Evolutionary conservation across 2,888 invertebrate species (phyloP), one percentile per base, ranked within the genome.

Genomic region (Cephus rjabovi): DNA sequence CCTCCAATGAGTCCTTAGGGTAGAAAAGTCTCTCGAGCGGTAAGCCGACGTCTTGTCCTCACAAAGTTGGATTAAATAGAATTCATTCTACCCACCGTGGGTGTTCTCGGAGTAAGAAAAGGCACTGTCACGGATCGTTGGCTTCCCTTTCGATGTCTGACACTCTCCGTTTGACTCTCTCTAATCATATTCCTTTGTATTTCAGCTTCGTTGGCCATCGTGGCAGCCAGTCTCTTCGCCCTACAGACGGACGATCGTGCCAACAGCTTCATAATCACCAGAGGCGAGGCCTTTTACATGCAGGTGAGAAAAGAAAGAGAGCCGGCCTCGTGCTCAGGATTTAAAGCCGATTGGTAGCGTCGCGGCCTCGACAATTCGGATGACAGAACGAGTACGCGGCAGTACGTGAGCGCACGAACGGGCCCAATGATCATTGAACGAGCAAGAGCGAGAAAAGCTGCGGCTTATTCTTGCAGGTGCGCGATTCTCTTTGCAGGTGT

Each of bases 271-370:
- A 93, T 94, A 87, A 93, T 97, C 82, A 94, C 94, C 76, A 94
- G 97, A 86, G 96, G 97, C 82, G 95, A 96, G 89, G 97, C 96
- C 79, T 97, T 97, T 92, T 97, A 97, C 92, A 94, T 97, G 91
- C 97, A 97, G 95, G 97, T 97, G 92, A 91, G 86, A n/a, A 33
- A 30, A 71, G 0, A 34, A 71, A 71, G 73, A 34, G 34, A 71
- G 30, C 15, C 73, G 11, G n/a, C 31, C 73, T 71, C 73, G 73
- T 71, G 73, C 56, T 56, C 23, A 56, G 56, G 56, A 56, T 56
- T 56, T 56, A 56, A 56, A 56, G 23, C 56, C 56, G 23, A 56
- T 56, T 56, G 9, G 2, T 9, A 9, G 9, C 23, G 56, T 56
- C 23, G 23, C 23, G 56, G 23, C 56, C 56, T 56, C 56, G 56